Conservation (phyloP, 1,140 invertebrate species). For the Scaptomyza hsui region DNA sequence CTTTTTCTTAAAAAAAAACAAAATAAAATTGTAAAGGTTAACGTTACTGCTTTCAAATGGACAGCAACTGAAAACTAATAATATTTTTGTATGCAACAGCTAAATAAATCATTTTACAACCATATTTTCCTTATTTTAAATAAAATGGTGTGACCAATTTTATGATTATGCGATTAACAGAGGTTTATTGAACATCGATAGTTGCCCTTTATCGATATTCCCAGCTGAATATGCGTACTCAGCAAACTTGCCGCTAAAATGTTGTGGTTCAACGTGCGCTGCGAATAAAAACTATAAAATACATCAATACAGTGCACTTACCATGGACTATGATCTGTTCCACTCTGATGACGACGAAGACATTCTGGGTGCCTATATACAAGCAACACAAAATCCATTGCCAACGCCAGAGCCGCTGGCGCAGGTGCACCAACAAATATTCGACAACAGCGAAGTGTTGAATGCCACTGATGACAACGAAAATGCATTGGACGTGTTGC, state of each 20-base stretch:
- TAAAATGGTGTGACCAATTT: no score
- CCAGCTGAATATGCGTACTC: not conserved
- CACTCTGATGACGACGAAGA: conserved; percentile 81
- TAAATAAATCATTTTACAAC: no score
- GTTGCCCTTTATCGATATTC: not conserved
- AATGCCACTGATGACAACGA: conserved; percentile 15
- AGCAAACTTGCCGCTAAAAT: conserved; percentile 10
- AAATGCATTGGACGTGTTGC: conserved; percentile 43
- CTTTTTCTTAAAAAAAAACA: conserved; percentile 5
- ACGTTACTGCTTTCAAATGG: no score
- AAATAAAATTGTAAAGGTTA: not conserved
- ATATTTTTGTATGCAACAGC: no score
- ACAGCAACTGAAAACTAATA: no score
- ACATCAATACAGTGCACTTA: not conserved
- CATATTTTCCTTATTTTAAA: no score
- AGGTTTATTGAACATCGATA: not conserved
- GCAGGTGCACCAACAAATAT: not conserved
- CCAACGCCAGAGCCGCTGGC: conserved; percentile 2
- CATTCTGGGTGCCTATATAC: conserved; percentile 59
- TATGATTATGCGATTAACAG: not conserved
- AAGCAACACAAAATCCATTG: conserved; percentile 54
- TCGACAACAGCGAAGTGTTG: not conserved
- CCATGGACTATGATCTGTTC: conserved; percentile 81
- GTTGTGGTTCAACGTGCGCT: not conserved
- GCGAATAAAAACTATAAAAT: not conserved